Base-by-base conservation (phyloP, 2,888 invertebrate species). In the Drosophila bunnanda region DNA sequence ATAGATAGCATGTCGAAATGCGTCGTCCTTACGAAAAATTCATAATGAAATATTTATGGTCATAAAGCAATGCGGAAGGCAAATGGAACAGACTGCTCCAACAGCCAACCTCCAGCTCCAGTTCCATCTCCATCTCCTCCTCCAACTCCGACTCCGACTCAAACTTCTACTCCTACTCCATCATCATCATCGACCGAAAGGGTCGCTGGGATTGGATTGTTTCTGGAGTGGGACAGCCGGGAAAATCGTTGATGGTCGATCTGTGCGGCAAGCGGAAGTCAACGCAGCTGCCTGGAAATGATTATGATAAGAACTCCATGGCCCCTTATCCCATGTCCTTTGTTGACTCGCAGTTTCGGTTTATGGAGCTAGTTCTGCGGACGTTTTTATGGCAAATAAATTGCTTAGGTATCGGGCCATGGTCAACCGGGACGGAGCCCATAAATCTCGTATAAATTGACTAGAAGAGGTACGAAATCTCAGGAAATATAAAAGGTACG, bases 31-130 rank as follows among this genome's bases (percentile, higher is more conserved):
- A 73, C 60, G 54, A 56, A 74, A 84, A 89, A 89, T 80, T 88
- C 82, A 89, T 86, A 86, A 89, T 86, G 88, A 86, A 89, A 86
- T 86, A 86, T 86, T 86, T 86, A 86, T 86, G 88, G 86, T 72
- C 75, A 89, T 84, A 89, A 87, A 88, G 85, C 88, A 84, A 84
- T 89, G 88, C 89, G 80, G 77, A 74, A 61, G 56, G 55, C 59
- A 44, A 64, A 75, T 54, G 59, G 60, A 50, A 54, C 64, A 66
- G 74, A 68, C 57, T 71, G 52, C 39, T 46, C 41, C 41, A 39
- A 25, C 12, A n/a, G 44, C 22, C 15, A 10, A 28, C 44, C 44
- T 52, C 52, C 41, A 30, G 50, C 32, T 9, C 28, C 28, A 46
- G 28, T 12, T 48, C n/a, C 39, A 46, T 13, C 13, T 17, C 30